Evolutionary conservation across 2,888 invertebrate species (phyloP).

Genomic region (Augochlorella aurata): DNA sequence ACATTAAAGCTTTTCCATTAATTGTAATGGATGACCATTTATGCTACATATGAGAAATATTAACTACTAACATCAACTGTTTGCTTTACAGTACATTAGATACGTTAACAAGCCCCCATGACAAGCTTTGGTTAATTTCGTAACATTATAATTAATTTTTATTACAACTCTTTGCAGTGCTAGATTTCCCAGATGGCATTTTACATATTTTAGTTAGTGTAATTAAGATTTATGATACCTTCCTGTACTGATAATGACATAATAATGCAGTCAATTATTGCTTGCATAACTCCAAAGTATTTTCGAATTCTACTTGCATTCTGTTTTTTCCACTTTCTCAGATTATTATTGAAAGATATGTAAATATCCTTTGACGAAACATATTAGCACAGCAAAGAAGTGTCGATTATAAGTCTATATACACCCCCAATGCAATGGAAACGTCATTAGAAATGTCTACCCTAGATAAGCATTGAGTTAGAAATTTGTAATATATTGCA

Average conservation of each 20-base stretch:
- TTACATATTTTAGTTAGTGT: slow-evolving; percentile 43
- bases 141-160: slow-evolving; percentile 62
- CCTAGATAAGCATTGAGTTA: slow-evolving; percentile 77
- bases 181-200: slow-evolving; percentile 60
- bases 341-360: slow-evolving; percentile 48
- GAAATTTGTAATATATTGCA: slow-evolving; percentile 73
- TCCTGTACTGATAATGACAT: slow-evolving; percentile 28
- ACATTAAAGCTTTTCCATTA: slow-evolving; percentile 77
- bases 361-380: slow-evolving; percentile 65
- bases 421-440: slow-evolving; percentile 78
- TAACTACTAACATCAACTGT: slow-evolving; percentile 79
- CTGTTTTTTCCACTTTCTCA: slow-evolving; percentile 37
- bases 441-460: slow-evolving; percentile 76
- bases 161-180: slow-evolving; percentile 66
- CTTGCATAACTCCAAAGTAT: slow-evolving; percentile 41
- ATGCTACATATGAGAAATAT: slow-evolving; percentile 77
- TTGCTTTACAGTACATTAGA: slow-evolving; percentile 74
- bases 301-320: slow-evolving; percentile 47
- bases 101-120: slow-evolving; percentile 73
- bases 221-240: slow-evolving; percentile 41
- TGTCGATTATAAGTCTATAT: slow-evolving; percentile 68
- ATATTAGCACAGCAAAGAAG: slow-evolving; percentile 72
- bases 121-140: slow-evolving; percentile 70
- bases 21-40: slow-evolving; percentile 79
- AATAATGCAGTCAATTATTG: slow-evolving; percentile 39